Evolutionary conservation across 2,888 invertebrate genomes (phyloP).

Genomic region (Melangyna quadrimaculata): DNA sequence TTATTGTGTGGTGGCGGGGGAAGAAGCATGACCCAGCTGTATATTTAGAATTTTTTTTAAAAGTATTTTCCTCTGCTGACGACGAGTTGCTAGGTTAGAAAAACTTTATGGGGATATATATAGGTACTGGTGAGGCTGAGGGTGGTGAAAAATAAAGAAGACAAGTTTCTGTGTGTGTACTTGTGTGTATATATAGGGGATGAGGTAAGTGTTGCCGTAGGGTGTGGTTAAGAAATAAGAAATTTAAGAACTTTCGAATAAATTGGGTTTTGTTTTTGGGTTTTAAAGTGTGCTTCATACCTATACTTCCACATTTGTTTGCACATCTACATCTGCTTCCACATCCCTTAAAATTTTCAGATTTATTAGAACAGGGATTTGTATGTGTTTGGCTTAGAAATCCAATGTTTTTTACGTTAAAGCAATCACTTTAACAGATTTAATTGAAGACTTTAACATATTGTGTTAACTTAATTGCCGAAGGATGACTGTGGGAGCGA

Average conservation of each 20-base stretch:
- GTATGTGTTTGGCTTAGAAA: neutral
- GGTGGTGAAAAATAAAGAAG: neutral
- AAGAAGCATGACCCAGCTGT: conserved; percentile 54
- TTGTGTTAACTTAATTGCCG: neutral
- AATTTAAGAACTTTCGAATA: neutral
- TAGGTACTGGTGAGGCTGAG: neutral
- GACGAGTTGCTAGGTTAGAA: conserved; percentile 58
- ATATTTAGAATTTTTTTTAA: neutral
- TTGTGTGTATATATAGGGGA: neutral
- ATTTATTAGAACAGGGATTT: neutral
- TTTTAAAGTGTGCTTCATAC: neutral
- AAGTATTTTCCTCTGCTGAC: conserved; percentile 3
- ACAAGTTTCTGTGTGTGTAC: neutral
- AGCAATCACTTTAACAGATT: neutral
- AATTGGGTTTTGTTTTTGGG: neutral
- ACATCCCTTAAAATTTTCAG: neutral
- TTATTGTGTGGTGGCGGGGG: neutral
- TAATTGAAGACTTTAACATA: neutral
- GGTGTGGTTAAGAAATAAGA: neutral
- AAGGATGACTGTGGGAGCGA: neutral
- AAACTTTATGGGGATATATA: neutral
- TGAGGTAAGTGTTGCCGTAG: conserved; percentile 44
- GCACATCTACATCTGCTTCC: neutral
- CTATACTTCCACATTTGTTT: no score
- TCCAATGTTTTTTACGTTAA: neutral